Evolutionary conservation across 2,888 invertebrate species (phyloP), one percentile per base, ranked within the genome.

Genomic region (Penaeus monodon): DNA sequence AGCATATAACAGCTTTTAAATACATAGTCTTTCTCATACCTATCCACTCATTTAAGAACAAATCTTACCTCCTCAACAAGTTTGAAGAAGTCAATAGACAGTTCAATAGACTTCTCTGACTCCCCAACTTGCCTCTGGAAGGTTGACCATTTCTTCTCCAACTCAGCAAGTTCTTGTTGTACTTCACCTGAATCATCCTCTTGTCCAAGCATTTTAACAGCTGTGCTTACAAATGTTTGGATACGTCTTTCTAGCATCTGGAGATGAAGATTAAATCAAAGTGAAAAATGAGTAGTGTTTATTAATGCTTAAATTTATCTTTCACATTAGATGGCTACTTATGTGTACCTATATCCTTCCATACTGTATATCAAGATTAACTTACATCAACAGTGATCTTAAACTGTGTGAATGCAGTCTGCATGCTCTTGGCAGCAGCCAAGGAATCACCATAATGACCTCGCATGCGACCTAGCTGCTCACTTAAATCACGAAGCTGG

Each of bases 311-410:
- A 57, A 10, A 57, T 57, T 57, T 20, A 1, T 57, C 10, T 20
- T 20, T 57, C 57, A 57, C 1, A 57, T 4, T 20, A 17, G 17
- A 17, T 3, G 14, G 17, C 4, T 57, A 14, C 17, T 57, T 4
- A 17, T 57, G 3, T 57, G 17, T 57, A 57, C 57, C 1, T 57
- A 57, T 57, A 17, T 57, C 57, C 17, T 57, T 57, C 63, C 57
- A 57, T 38, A 65, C 65, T 20, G 38, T 17, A 65, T 14, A 14
- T 78, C 22, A 22, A 33, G 57, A 70, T 6, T n/a, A 90, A 92
- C 93, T 93, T 93, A 96, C 96, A 93, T 95, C 94, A 90, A 96
- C 94, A 83, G 96, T 96, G 92, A 95, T 95, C 93, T 96, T 96
- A 92, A 96, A 96, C 91, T 95, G 95, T 89, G 94, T 94, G 92